These are phyloP conservation scores for Pygoscelis adeliae DNA, from an alignment of 2,113 vertebrate genomes.

Conservation along the genomic window DNA sequence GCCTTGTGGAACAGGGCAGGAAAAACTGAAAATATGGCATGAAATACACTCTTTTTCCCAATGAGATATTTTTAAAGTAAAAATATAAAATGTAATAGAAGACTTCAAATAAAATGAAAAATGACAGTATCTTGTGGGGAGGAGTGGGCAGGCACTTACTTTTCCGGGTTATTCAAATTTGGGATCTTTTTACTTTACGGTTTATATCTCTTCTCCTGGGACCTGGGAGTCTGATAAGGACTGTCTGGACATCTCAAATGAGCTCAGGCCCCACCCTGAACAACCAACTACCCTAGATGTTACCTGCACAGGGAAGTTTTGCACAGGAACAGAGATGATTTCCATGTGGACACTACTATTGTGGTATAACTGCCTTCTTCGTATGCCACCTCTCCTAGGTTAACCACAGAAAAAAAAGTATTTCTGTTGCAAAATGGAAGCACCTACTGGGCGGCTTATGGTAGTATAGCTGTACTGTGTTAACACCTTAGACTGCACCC, in stretches of 20 bases:
- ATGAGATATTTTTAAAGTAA: background rate
- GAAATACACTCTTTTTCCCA: background rate
- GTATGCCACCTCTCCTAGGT: background rate
- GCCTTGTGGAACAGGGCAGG: background rate
- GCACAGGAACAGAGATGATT: background rate
- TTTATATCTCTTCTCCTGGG: background rate
- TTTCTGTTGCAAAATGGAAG: background rate
- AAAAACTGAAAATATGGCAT: background rate
- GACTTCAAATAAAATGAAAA: background rate
- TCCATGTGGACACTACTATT: too few relatives aligned
- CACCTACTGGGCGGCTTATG: background rate
- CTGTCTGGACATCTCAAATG: background rate
- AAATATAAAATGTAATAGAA: background rate
- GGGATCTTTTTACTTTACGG: background rate
- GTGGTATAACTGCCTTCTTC: background rate
- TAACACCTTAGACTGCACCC: background rate
- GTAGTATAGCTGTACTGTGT: background rate
- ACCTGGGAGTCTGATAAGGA: background rate
- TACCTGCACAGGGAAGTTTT: background rate
- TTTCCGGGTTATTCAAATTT: background rate
- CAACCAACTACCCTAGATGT: fast-evolving
- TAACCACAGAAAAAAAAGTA: background rate
- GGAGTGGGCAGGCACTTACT: background rate
- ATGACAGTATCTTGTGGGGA: background rate
- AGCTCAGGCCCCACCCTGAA: background rate